Base-by-base conservation (phyloP, 2,113 vertebrate species). In the Amphiprion percula region DNA sequence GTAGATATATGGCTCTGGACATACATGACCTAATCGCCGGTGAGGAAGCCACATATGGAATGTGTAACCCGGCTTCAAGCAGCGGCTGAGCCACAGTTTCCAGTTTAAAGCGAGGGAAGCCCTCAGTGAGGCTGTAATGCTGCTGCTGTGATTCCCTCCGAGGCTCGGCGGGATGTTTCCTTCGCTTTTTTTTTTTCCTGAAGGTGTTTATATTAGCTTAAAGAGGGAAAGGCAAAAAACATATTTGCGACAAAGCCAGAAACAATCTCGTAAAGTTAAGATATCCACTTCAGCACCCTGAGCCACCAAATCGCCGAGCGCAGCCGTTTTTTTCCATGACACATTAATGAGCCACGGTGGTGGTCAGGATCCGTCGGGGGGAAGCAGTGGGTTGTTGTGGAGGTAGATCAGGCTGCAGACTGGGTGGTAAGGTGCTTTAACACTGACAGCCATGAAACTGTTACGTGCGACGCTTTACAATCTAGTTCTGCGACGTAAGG, bases 61-160 rank as follows among this genome's bases (percentile, higher is more conserved):
- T 23, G 49, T 58, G 78, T 79, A 75, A 74, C 37, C 3, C 47
- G 11, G 73, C 50, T 62, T 70, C 21, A 46, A 53, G 68, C 53
- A 63, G 63, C 15, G 66, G 26, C 44, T 86, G 82, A 92, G 88
- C 82, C 77, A 83, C 63, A 88, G 82, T 91, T 92, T 92, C 91
- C 91, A 90, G 79, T 74, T 68, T 73, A 58, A 68, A 65, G 52
- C 76, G 70, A 76, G 81, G 80, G 63, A 85, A 84, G 60, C 83
- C 87, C 90, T 70, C 24, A 4, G 77, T 73, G 12, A 69, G 75
- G 67, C 64, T 64, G 58, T 44, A 63, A 73, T 19, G 54, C 23
- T 14, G 24, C 37, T 28, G 56, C 28, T 54, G 61, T 33, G 58
- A 39, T 80, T 81, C 44, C 47, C 44, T 26, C 5, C 5, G 19